Conservation (phyloP, 2,113 vertebrate genomes). For the Baryphthengus martii region DNA sequence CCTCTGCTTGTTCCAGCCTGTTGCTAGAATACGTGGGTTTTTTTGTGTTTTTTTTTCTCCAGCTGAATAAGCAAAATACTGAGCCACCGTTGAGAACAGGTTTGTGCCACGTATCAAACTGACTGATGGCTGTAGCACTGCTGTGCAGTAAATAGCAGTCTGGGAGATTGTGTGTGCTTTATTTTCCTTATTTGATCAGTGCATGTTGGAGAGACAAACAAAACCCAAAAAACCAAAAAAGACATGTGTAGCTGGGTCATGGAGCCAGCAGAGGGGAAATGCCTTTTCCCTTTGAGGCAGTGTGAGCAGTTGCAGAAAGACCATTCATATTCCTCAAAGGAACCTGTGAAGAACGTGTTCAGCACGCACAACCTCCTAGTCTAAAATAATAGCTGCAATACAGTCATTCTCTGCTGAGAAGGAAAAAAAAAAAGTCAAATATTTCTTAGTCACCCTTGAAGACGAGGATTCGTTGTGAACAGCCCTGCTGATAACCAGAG, state of each 20-base stretch:
- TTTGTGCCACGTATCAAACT: neutral
- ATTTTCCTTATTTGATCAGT: neutral
- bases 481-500: neutral
- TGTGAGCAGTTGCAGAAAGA: neutral
- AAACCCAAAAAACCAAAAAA: no score
- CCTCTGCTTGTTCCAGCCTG: neutral
- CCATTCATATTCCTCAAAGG: neutral
- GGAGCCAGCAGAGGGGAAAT: neutral
- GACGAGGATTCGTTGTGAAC: neutral
- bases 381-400: neutral
- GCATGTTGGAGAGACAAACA: neutral
- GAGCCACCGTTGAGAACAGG: neutral
- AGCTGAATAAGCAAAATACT: conserved; percentile 25
- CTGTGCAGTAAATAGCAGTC: neutral
- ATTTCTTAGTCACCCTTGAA: neutral
- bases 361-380: neutral
- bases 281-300: neutral
- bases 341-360: neutral
- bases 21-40: neutral
- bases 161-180: neutral
- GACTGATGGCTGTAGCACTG: neutral
- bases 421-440: neutral
- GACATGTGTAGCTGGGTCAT: neutral
- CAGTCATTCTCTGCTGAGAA: neutral
- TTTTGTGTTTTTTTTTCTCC: neutral